Evolutionary conservation across 2,888 invertebrate species (phyloP), one percentile per base, ranked within the genome.

Genomic region (Lacanobia wlatinum): DNA sequence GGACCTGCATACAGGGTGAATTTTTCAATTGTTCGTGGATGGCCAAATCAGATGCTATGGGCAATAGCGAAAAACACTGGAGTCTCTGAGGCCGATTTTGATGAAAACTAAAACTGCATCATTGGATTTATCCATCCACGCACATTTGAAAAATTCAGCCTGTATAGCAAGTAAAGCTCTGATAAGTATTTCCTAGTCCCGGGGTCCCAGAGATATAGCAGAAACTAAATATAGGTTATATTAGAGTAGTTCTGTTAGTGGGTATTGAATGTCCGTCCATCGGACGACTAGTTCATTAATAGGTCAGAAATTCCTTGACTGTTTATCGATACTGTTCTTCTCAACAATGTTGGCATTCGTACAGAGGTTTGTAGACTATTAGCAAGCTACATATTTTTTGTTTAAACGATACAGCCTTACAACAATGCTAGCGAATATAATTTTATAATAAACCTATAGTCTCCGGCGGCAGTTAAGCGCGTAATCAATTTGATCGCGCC

Each of bases 401-500:
- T 67, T 52, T 38, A 58, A 76, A 52, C 23, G 48, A 21, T 53
- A 67, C 38, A 52, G 48, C 60, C 23, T 70, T 64, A 66, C 40
- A 80, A 60, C 52, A 56, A 61, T 34, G 34, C 58, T 55, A 40
- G 55, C 55, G 58, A 78, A 70, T 58, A 52, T 74, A 62, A 70
- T 68, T 82, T 78, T 62, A 64, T 70, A 78, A 73, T 59, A 63
- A 66, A 53, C 56, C 55, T 46, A 61, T 73, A 82, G 68, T 67
- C 70, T 65, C 67, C 48, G 55, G 63, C 58, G 50, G 46, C 50
- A 83, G 73, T 81, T 78, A 56, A 72, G 62, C 75, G 73, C 46
- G 64, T 77, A 84, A 84, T 83, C 83, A 83, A 84, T 86, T 83
- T 76, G 77, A 78, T 79, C 76, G 75, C 71, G 66, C 52, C 74